Base-by-base conservation (phyloP, 2,888 invertebrate species). In the Pollenia labialis region DNA sequence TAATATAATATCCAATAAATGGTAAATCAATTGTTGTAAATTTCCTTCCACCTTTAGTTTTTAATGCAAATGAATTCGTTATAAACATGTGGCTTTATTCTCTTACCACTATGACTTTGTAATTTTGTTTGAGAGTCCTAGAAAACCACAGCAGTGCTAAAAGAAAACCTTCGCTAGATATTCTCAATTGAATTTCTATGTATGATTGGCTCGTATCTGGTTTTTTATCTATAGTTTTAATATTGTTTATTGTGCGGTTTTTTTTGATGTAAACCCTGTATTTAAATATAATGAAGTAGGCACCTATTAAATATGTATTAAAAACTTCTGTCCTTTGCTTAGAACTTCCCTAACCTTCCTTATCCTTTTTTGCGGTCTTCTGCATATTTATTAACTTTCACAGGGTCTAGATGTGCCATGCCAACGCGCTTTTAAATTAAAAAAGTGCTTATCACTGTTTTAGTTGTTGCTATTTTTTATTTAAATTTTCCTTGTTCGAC, bases 371-470 rank as follows among this genome's bases (percentile, higher is more conserved):
- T 18, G 46, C 14, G 50, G 1, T n/a, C 18, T 50, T 50, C n/a
- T 77, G 54, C 77, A 48, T 83, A 72, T 72, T 71, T 71, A 77
- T 77, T 83, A 83, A 52, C 48, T 46, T 58, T 77, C 10, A 40
- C 48, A 50, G 56, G 58, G 42, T 64, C 42, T 66, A 71, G 72
- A 56, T 71, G 54, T 74, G 58, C 42, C 79, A 79, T 52, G 77
- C 58, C 42, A 84, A 79, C 72, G 64, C 50, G 79, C 52, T 79
- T 84, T 84, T 54, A 79, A 66, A 72, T 74, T 46, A 40, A 62
- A 69, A 82, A 79, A 79, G 52, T 72, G 79, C 66, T 79, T 79
- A 68, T 84, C 74, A 77, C 54, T 64, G 56, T 74, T 64, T 54
- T 58, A n/a, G 42, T 72, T 64, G 62, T 54, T 71, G 60, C 12